phyloP scores from a whole-genome alignment of 2,888 invertebrate species.

The Lamellibrachia columna region DNA sequence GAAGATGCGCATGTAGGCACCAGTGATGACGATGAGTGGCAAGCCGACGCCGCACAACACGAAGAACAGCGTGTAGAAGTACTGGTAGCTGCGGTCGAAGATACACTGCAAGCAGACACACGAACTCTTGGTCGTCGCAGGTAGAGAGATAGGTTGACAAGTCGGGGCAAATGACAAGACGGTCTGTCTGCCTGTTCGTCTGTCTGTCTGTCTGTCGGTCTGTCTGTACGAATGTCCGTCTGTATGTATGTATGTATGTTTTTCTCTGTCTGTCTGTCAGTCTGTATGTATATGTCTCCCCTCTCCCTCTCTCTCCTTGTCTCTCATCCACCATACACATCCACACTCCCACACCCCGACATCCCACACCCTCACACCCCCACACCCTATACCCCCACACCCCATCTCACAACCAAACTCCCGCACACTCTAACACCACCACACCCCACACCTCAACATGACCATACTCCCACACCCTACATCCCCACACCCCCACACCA shows the following conservation, averaged over 20 bases:
- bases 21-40: constrained; percentile 30
- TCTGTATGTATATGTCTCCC: too few relatives aligned
- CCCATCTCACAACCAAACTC: too few relatives aligned
- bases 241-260: neutral
- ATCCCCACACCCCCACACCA: too few relatives aligned
- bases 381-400: too few relatives aligned
- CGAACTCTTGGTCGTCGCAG: neutral
- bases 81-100: constrained; percentile 6
- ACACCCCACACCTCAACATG: too few relatives aligned
- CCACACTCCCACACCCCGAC: too few relatives aligned
- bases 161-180: neutral
- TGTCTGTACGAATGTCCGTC: neutral
- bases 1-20: constrained; percentile 32
- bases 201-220: neutral
- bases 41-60: constrained; percentile 25
- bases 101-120: neutral
- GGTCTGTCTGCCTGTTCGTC: neutral
- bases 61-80: neutral
- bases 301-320: too few relatives aligned
- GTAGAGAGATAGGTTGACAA: too few relatives aligned
- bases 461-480: too few relatives aligned
- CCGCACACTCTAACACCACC: too few relatives aligned
- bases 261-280: neutral
- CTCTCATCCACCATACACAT: too few relatives aligned
- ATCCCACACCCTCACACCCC: too few relatives aligned